Evolutionary conservation across 2,797 vertebrate genomes (phyloP), one percentile per base, ranked within the genome.

Genomic region (Xenopus petersii): DNA sequence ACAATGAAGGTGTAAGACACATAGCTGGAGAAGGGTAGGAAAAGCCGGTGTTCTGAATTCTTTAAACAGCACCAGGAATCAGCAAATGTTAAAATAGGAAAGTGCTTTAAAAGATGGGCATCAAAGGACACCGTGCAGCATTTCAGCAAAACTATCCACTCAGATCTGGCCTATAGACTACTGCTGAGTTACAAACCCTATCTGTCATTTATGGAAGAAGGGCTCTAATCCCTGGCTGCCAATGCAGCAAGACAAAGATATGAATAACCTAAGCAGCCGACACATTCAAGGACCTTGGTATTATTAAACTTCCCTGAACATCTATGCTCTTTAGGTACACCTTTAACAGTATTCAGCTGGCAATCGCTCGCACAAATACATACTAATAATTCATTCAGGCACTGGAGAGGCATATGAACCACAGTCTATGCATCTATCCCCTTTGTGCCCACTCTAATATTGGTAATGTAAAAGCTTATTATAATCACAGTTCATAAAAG

Each of bases 401-500:
- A 79, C 67, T 55, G 56, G 49, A 70, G 67, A 74, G 62, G 54
- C 51, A 66, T 42, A 51, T 51, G 46, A 74, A 54, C 47, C 67
- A 60, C 33, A 33, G 77, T 33, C 49, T 60, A 64, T 11, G 60
- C 56, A 64, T 68, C 56, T 1, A 42, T 69, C 67, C 21, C 67
- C 76, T 70, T 67, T 70, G 71, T 66, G 67, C 69, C 77, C 68
- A 68, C 48, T 64, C 66, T 74, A 59, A 79, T 70, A 67, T 66
- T 49, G 26, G 59, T 26, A 69, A 79, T 33, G 10, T 79, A 74
- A 74, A 73, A 74, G 4, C 64, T 64, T 70, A 74, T 70, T 65
- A 74, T 42, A 79, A 73, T 79, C 71, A 79, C 67, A 79, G 77
- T 74, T 74, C 69, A 58, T 65, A 79, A 79, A 79, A 79, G 77